phyloP scores from a whole-genome alignment of 2,888 invertebrate genomes.

The Thera obeliscata region DNA sequence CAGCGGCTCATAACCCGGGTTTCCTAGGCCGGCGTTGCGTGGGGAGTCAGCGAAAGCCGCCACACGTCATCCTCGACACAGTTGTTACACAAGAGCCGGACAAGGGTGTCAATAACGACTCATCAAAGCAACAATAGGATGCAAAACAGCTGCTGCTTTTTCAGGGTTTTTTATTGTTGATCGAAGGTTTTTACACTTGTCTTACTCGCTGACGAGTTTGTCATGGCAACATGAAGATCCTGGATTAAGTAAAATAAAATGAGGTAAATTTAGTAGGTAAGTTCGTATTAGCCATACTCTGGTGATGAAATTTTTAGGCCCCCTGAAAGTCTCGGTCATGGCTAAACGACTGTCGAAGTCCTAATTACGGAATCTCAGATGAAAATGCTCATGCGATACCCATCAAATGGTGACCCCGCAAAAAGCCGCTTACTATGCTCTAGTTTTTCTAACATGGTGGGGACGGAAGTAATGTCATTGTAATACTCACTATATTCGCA shows the following conservation, averaged over 20 bases:
- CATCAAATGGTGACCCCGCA: too few species aligned
- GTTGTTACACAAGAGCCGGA: conserved; percentile 72
- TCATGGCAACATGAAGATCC: too few species aligned
- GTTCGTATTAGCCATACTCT: not conserved
- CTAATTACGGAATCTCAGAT: too few species aligned
- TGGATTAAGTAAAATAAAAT: not conserved
- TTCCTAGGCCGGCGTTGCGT: conserved; percentile 54
- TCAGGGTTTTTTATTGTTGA: not conserved
- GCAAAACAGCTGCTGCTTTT: not conserved
- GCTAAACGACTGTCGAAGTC: too few species aligned
- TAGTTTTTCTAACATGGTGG: too few species aligned
- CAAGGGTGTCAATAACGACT: conserved; percentile 61
- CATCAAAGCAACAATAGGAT: conserved; percentile 16
- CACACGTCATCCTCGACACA: conserved; percentile 67
- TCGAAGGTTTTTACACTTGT: not conserved
- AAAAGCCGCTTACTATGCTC: too few species aligned
- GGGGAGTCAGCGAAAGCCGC: conserved; percentile 69
- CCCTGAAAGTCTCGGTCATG: not conserved
- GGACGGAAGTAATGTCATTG: not conserved
- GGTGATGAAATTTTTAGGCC: too few species aligned
- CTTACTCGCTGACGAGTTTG: not conserved
- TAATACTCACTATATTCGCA: not conserved
- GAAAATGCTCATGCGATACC: too few species aligned
- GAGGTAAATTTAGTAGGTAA: not conserved
- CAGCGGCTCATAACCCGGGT: conserved; percentile 55